Percentiles rank a stretch among this genome's conserved stretches.
phyloP scores from a whole-genome alignment of 2,113 vertebrate genomes.

The Bettongia penicillata region DNA sequence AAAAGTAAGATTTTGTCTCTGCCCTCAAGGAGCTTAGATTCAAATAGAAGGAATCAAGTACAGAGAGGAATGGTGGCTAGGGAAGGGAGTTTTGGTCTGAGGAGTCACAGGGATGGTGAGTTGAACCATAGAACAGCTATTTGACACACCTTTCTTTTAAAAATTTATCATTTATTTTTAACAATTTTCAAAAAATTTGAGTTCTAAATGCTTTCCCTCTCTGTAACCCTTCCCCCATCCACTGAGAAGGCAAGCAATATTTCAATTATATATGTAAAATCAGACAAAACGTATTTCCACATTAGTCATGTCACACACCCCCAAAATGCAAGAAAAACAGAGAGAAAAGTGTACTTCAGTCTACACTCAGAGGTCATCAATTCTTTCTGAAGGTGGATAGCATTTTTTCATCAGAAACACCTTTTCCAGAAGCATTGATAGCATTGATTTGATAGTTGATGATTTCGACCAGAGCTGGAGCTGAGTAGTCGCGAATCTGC shows the following conservation, averaged over 20 bases:
- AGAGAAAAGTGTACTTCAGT: background rate
- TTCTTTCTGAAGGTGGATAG: background rate
- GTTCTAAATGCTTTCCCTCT: background rate
- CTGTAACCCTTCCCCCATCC: background rate
- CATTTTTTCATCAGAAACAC: background rate
- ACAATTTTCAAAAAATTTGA: background rate
- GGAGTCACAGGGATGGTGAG: too few relatives aligned
- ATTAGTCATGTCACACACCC: background rate
- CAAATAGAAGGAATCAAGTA: background rate
- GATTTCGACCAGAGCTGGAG: background rate
- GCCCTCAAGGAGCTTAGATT: background rate
- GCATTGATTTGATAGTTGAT: background rate
- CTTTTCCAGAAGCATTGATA: background rate
- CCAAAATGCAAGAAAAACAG: background rate
- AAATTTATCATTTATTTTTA: background rate
- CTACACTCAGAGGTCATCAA: background rate
- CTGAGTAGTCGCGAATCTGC: background rate
- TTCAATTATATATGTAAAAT: background rate
- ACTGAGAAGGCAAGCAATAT: background rate
- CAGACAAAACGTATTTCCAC: background rate
- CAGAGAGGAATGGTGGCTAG: background rate
- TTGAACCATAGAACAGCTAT: background rate
- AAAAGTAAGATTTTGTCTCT: background rate
- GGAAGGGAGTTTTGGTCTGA: too few relatives aligned
- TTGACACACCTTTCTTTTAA: background rate